phyloP scores from a whole-genome alignment of 2,797 vertebrate genomes.

The Carcharodon carcharias region DNA sequence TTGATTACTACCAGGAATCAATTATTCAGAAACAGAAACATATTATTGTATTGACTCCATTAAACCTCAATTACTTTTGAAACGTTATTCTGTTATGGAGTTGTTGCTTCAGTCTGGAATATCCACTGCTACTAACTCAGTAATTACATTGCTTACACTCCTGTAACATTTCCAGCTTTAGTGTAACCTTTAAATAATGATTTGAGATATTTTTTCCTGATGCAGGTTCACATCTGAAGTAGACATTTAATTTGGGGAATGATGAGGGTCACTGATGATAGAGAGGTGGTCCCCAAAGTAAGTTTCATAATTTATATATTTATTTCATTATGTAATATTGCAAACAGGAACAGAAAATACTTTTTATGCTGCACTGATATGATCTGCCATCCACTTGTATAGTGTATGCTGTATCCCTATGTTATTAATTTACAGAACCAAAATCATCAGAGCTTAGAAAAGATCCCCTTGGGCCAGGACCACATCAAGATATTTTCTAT shows the following conservation, averaged over 20 bases:
- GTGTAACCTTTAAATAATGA: not conserved
- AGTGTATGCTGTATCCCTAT: not conserved
- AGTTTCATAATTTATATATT: not conserved
- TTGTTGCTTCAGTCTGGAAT: not conserved
- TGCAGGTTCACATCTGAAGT: slow-evolving; percentile 1
- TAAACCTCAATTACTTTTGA: not conserved
- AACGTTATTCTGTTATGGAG: not conserved
- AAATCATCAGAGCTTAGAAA: not conserved
- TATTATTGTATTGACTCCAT: not conserved
- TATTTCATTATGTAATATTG: not conserved
- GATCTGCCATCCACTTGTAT: not conserved
- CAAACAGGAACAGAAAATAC: slow-evolving; percentile 9
- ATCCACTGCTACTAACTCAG: not conserved
- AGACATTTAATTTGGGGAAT: not conserved
- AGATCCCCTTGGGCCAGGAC: not conserved
- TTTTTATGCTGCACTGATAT: not conserved
- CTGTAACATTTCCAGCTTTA: not conserved
- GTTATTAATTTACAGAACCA: not conserved
- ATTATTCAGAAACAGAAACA: not conserved
- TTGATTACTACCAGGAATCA: not conserved
- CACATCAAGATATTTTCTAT: not conserved
- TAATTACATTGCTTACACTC: not conserved
- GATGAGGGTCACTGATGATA: not conserved
- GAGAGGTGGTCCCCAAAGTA: not conserved
- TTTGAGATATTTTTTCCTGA: not conserved